Evolutionary conservation across 2,797 vertebrate species (phyloP), one percentile per base, ranked within the genome.

Genomic region (Argentina silus): DNA sequence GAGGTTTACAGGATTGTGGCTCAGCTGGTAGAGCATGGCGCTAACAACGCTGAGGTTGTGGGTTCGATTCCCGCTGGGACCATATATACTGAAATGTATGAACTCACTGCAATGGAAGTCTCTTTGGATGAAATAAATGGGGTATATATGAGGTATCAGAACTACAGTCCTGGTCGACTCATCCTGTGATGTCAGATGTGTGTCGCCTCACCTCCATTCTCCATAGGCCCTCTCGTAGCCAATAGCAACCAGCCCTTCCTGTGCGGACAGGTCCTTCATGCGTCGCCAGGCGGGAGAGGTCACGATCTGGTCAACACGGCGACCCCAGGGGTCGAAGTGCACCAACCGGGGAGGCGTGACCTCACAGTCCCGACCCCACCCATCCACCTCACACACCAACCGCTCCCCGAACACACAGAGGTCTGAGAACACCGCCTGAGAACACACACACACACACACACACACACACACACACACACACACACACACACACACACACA

Each of bases 201-300:
- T 56, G 27, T 1, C 36, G 43, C 67, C 79, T 51, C 69, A 95
- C 95, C 94, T 96, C 95, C 95, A 95, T 71, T 84, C 92, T 27
- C 92, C 92, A 44, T 89, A 90, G 68, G 74, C 85, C 44, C 90
- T 93, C 84, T 97, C 93, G 12, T 96, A 96, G 53, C 91, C 94
- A 3, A 90, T 92, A 42, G 95, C 92, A 19, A 95, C 74, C 64
- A 96, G 83, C 2, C 95, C 93, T 64, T 95, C 93, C 69, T 68
- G 36, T 11, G 86, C 88, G 0, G 77, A 84, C 0, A 87, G 67
- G 17, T 81, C 84, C 7, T 90, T 91, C 74, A 91, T 83, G 69
- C 51, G 86, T 67, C 67, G 86, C 91, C 87, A 93, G 0, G 87
- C 89, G 0, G 72, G 50, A 73, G 78, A 89, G 70, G 87, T 86